Percentiles rank a stretch among this genome's conserved stretches.
phyloP scores from a whole-genome alignment of 35 echinoderm and acorn worm genomes.

The Nesometra sesokonis region DNA sequence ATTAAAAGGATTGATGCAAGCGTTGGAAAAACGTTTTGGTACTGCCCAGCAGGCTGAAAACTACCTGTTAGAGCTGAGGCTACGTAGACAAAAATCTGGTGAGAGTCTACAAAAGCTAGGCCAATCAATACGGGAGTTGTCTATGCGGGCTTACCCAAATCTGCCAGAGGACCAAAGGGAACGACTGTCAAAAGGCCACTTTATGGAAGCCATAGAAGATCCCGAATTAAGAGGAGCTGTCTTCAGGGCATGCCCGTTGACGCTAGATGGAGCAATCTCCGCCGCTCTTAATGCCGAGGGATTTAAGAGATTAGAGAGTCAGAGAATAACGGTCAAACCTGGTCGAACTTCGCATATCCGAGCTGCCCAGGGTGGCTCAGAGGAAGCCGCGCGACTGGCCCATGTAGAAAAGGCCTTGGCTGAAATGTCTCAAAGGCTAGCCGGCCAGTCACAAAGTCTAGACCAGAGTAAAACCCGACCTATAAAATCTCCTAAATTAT shows the following conservation, averaged over 20 bases:
- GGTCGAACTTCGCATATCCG: background rate
- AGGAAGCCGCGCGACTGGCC: background rate
- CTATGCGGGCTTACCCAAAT: conserved; percentile 21
- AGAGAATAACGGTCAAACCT: background rate
- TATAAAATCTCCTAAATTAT: background rate
- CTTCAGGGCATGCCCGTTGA: conserved; percentile 13
- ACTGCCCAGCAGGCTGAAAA: conserved; percentile 27
- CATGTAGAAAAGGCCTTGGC: background rate
- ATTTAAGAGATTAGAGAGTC: conserved; percentile 6
- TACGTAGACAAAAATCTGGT: background rate
- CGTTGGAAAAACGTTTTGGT: conserved; percentile 4
- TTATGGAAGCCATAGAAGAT: conserved; percentile 16
- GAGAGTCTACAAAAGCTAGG: conserved; percentile 21
- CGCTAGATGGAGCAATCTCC: conserved; percentile 22
- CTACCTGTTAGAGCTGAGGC: conserved; percentile 7
- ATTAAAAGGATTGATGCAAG: background rate
- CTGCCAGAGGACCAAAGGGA: background rate
- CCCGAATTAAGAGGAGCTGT: conserved; percentile 20
- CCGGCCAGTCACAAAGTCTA: background rate
- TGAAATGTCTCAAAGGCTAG: background rate
- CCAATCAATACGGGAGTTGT: conserved; percentile 14
- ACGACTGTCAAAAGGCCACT: conserved; percentile 21
- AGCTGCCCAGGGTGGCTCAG: background rate
- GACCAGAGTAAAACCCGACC: background rate
- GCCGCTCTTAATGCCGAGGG: conserved; percentile 20